A percentile compares a stretch with the other conserved stretches of the same genome.
phyloP scores from a whole-genome alignment of 2,888 invertebrate species.

The Andrena minutula region DNA sequence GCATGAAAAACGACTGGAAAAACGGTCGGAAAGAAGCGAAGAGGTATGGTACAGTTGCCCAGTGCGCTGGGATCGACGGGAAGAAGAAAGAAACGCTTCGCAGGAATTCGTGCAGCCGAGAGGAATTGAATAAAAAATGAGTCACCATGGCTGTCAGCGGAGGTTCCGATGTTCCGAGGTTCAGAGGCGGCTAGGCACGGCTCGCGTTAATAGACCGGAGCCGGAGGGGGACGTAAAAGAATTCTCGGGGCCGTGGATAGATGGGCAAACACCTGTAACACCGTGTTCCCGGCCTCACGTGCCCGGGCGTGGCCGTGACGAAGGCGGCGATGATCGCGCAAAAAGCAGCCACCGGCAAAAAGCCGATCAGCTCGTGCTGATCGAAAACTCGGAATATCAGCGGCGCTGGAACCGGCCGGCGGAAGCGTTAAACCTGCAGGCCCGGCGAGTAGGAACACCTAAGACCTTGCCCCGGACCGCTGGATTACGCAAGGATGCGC shows the following conservation, averaged over 20 bases:
- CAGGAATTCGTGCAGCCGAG: slow-evolving; percentile 31
- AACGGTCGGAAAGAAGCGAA: not conserved
- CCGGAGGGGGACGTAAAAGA: slow-evolving; percentile 55
- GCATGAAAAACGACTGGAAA: not conserved
- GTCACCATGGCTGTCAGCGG: slow-evolving; percentile 6
- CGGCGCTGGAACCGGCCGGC: slow-evolving; percentile 62
- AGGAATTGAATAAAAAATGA: slow-evolving; percentile 55
- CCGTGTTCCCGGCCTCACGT: slow-evolving; percentile 79
- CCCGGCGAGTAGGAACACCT: slow-evolving; percentile 15
- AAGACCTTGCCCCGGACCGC: not conserved
- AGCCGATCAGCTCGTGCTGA: slow-evolving; percentile 78
- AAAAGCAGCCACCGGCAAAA: slow-evolving; percentile 73
- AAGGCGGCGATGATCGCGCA: slow-evolving; percentile 77
- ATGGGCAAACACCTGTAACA: slow-evolving; percentile 81
- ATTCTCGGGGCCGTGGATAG: slow-evolving; percentile 43
- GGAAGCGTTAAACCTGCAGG: slow-evolving; percentile 67
- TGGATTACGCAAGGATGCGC: not conserved
- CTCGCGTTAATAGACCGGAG: slow-evolving; percentile 58
- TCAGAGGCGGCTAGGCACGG: slow-evolving; percentile 37
- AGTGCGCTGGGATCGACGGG: not conserved
- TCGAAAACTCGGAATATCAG: slow-evolving; percentile 76
- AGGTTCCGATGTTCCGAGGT: slow-evolving; percentile 8
- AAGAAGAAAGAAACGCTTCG: slow-evolving; percentile 13
- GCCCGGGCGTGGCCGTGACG: slow-evolving; percentile 82
- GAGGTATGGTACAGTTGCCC: not conserved